These are phyloP conservation scores for Syritta pipiens DNA, from an alignment of 2,888 invertebrate species.

Conservation along the genomic window DNA sequence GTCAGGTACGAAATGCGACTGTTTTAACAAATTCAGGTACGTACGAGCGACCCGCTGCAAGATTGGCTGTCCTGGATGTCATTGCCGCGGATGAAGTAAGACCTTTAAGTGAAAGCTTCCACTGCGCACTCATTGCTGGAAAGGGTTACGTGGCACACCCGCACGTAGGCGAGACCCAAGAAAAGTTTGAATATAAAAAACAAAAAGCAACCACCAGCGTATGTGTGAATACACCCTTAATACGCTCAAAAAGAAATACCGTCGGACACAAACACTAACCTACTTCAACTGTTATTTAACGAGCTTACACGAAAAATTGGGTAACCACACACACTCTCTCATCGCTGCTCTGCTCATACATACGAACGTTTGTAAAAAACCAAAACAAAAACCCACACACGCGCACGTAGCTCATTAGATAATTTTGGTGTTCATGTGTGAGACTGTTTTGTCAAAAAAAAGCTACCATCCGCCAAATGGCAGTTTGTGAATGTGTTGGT, in stretches of 20 bases:
- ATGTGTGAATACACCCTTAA: not conserved
- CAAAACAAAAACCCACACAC: conserved; percentile 58
- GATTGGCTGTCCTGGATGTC: too few species aligned
- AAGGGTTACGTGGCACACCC: conserved; percentile 24
- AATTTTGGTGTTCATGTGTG: not conserved
- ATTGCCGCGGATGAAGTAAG: too few species aligned
- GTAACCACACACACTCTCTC: not conserved
- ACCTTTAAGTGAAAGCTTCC: conserved; percentile 42
- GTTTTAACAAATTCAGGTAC: not conserved
- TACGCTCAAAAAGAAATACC: conserved; percentile 51
- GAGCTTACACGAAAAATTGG: conserved; percentile 33
- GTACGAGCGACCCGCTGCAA: too few species aligned
- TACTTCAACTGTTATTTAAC: conserved; percentile 63
- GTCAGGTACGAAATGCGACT: not conserved
- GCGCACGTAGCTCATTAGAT: not conserved
- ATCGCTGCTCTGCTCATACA: not conserved
- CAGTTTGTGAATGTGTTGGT: not conserved
- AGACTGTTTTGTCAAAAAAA: not conserved
- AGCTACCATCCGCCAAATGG: conserved; percentile 24
- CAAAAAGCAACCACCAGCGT: too few species aligned
- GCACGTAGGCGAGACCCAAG: not conserved
- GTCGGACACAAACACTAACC: conserved; percentile 65
- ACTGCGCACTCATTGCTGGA: not conserved
- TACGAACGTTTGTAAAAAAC: conserved; percentile 30
- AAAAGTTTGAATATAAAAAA: too few species aligned